Base-by-base conservation (phyloP, 2,113 vertebrate species). In the Anguilla rostrata region DNA sequence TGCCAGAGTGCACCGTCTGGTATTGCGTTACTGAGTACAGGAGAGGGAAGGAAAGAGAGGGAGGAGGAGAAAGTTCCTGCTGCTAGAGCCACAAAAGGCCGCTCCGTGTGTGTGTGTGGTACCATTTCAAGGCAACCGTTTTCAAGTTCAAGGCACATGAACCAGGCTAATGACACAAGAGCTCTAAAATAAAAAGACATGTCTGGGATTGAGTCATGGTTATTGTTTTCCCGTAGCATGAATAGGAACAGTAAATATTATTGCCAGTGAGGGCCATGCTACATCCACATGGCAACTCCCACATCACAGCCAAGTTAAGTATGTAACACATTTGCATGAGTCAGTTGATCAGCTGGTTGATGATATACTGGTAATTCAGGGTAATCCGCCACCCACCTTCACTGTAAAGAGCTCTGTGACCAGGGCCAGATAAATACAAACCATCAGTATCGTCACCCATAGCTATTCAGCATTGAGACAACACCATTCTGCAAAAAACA, bases 1-100 rank as follows among this genome's bases (percentile, higher is more conserved):
- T 83, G 71, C 40, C 66, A 78, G 82, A 20, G 34, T 60, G 20
- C 18, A 78, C 49, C 20, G 20, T n/a, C 86, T 83, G 60, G 29
- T 86, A 78, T 83, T 83, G 43, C 63, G 78, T 86, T 86, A 53
- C 85, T 75, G 26, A 63, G 80, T 18, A 46, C 12, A 11, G 20
- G 53, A 12, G 18, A 82, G 56, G 39, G 39, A 29, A 39, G 78
- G 34, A 5, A 26, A 16, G 79, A 39, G 26, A 40, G 57, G 7
- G 34, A 11, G 5, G 56, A 15, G 57, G 49, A 43, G 56, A 34
- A 20, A 12, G n/a, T 49, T 49, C n/a, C 29, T 8, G 39, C 56
- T 63, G 56, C 39, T 75, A 34, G 7, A 75, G 71, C 5, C 18
- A 3, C 4, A 29, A 9, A 29, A 34, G 26, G n/a, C n/a, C 12